Evolutionary conservation across 2,113 vertebrate genomes (phyloP), one percentile per base, ranked within the genome.

Genomic region (Oreotrochilus melanogaster): DNA sequence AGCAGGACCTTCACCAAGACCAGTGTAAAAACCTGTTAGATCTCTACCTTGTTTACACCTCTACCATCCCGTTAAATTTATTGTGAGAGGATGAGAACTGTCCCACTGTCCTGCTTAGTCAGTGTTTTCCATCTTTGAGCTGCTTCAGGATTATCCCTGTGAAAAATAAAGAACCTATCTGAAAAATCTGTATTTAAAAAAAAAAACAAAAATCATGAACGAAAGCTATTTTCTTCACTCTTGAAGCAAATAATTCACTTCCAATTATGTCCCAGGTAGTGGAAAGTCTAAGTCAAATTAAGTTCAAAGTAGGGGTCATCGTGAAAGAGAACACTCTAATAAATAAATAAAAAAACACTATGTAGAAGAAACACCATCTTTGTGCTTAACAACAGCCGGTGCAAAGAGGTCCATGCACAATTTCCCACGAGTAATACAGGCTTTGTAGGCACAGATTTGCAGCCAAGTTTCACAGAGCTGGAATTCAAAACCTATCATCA

Each of bases 191-290:
- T 62, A 18, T 48, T 84, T n/a, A n/a, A n/a, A 30, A 7, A 31
- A 81, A 74, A 56, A 35, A 31, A 33, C 67, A 75, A 61, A 33
- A 43, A 8, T 16, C 48, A 54, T 66, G 47, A 37, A 39, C 43
- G 37, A 86, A 92, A 93, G 56, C 18, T 62, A 33, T 31, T 90
- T 92, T 82, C 74, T 81, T 88, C 47, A 66, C 33, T 27, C 60
- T 67, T 93, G 78, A 23, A 94, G 67, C 81, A 93, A 91, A 91
- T 70, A 93, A 82, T 43, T 79, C 42, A 31, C 60, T 78, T 90
- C 31, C 70, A 89, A 9, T 86, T 95, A 66, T 6, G 21, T 81
- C 57, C 30, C 60, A 86, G 47, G 57, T 67, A 88, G 80, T 71
- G 39, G 28, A 51, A 93, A 88, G 39, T 33, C 73, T 76, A 79